Percentiles rank a stretch among this genome's conserved stretches.
phyloP scores from a whole-genome alignment of 1,140 invertebrate genomes.

The Pseudoatta argentina region DNA sequence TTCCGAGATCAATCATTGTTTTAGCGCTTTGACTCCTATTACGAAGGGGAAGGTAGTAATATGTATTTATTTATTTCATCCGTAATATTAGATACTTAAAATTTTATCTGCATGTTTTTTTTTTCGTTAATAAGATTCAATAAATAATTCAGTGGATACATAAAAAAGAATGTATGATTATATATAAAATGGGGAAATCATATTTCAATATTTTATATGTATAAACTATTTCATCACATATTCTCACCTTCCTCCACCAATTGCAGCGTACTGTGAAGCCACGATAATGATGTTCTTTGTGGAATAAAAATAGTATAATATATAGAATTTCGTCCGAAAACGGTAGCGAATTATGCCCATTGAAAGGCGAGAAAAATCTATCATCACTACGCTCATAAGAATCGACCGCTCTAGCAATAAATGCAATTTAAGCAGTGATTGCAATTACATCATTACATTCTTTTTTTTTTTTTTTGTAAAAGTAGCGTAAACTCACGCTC shows the following conservation, averaged over 20 bases:
- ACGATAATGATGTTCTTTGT: constrained; percentile 12
- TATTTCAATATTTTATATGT: background rate
- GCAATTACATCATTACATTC: constrained; percentile 1
- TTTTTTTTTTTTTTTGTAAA: background rate
- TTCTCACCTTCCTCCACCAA: background rate
- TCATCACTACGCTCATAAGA: constrained; percentile 1
- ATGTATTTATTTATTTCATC: background rate
- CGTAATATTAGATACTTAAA: background rate
- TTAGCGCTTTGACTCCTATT: constrained; percentile 34
- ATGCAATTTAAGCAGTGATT: constrained; percentile 31
- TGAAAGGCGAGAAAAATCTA: constrained; percentile 32
- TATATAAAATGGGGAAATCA: constrained; percentile 9
- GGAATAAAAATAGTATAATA: background rate
- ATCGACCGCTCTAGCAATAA: constrained; percentile 24
- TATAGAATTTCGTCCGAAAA: constrained; percentile 1
- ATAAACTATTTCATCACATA: background rate
- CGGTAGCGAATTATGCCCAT: background rate
- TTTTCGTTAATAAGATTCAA: background rate
- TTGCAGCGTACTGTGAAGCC: constrained; percentile 2
- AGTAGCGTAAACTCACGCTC: constrained; percentile 22
- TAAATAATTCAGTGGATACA: background rate
- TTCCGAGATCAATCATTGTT: constrained; percentile 47
- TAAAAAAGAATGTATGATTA: background rate
- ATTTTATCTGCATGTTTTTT: background rate
- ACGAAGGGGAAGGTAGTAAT: constrained; percentile 18